phyloP scores from a whole-genome alignment of 2,797 vertebrate species.

The Eidolon dupreanum region DNA sequence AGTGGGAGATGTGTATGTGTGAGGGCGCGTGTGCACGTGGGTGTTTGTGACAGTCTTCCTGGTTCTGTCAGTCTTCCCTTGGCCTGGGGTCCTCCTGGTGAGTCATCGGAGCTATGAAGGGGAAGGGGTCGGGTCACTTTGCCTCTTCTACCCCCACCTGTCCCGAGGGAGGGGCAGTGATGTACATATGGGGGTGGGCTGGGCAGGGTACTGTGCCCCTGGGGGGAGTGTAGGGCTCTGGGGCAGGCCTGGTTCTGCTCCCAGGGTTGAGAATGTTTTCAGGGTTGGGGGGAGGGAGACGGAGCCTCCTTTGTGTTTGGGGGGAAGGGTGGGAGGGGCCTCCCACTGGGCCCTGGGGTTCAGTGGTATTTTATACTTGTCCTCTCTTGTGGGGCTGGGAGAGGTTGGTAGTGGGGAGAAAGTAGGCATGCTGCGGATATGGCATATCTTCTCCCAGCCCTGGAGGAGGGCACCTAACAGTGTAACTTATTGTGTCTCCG shows the following conservation, averaged over 20 bases:
- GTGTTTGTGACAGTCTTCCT: background rate
- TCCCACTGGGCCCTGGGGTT: slow-evolving; percentile 62
- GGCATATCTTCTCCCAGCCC: slow-evolving; percentile 55
- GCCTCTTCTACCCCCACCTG: slow-evolving; percentile 67
- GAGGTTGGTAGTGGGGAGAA: slow-evolving; percentile 10
- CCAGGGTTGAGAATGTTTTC: slow-evolving; percentile 79
- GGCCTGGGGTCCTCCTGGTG: slow-evolving; percentile 74
- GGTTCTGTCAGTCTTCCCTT: slow-evolving; percentile 75
- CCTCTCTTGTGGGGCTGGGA: slow-evolving; percentile 53
- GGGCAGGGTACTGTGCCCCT: slow-evolving; percentile 69
- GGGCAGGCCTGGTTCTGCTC: slow-evolving; percentile 53
- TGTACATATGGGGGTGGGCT: slow-evolving; percentile 78
- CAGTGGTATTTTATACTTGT: slow-evolving; percentile 70
- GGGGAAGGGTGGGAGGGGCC: slow-evolving; percentile 68
- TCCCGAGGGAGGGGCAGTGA: slow-evolving; percentile 47
- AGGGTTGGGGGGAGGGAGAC: slow-evolving; percentile 71
- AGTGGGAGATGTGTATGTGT: slow-evolving; percentile 37
- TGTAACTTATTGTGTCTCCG: slow-evolving; percentile 88
- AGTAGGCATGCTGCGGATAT: slow-evolving; percentile 29
- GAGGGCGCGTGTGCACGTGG: no score
- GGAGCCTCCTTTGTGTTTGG: slow-evolving; percentile 70
- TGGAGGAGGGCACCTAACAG: slow-evolving; percentile 68
- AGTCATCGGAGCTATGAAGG: slow-evolving; percentile 78
- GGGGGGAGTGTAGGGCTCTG: slow-evolving; percentile 51
- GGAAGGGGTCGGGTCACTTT: slow-evolving; percentile 68